Evolutionary conservation across 2,113 vertebrate genomes (phyloP), one percentile per base, ranked within the genome.

Genomic region (Piprites chloris): DNA sequence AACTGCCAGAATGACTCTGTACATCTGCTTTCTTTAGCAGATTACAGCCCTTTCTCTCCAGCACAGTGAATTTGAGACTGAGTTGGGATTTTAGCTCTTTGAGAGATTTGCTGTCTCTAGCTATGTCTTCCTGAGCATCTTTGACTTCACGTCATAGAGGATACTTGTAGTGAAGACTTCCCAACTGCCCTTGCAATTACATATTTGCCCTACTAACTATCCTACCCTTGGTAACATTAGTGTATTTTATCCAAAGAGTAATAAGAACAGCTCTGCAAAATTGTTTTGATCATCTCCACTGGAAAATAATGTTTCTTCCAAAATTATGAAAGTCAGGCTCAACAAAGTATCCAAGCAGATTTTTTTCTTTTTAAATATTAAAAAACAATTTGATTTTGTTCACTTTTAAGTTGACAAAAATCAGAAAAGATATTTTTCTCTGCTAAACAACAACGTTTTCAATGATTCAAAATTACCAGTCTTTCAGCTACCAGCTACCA

Each of bases 221-320:
- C n/a, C n/a, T 18, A 17, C 0, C 2, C 20, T 72, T 0, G 0
- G 46, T 78, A 56, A 27, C 35, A 6, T 58, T 41, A 67, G 49
- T 50, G 28, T 14, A 19, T 84, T 73, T 80, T 74, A 35, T 86
- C 41, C 39, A 44, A 69, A 59, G 21, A 66, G 14, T 74, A 53
- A 6, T 28, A 52, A 58, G 39, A 66, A 49, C 37, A 58, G 44
- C 58, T 89, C 30, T 46, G 32, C 23, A 84, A 84, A 93, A 80
- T 26, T 72, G 11, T 63, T 53, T n/a, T 39, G 35, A 33, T 56
- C 16, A 11, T 55, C 53, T 86, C 30, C 30, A 23, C n/a, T 58
- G 35, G 35, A 55, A 89, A 87, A 83, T 14, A 28, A 5, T 0
- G 6, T 30, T 79, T 59, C 14, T 72, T 83, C 26, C 26, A 46